Conservation (phyloP, 2,888 invertebrate species). For the Athalia rosae region DNA sequence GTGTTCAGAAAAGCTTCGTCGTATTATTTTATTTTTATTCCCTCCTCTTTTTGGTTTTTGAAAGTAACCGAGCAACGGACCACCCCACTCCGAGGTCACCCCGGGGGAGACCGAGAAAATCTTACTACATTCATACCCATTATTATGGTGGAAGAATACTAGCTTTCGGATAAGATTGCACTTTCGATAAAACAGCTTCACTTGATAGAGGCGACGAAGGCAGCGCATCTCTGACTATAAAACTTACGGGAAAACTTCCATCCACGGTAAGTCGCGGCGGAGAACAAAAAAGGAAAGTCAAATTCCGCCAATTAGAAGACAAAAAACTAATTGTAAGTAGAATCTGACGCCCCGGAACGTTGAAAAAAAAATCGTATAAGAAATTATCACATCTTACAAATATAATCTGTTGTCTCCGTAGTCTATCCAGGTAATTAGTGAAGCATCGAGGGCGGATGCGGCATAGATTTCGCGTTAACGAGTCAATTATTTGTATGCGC, state of each 20-base stretch:
- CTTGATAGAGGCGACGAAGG: not conserved
- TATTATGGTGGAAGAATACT: not conserved
- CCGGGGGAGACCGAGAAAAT: not conserved
- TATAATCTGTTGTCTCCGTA: too few relatives aligned
- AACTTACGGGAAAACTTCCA: conserved; percentile 42
- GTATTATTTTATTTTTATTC: not conserved
- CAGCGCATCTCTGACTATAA: conserved; percentile 44
- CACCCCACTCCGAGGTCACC: not conserved
- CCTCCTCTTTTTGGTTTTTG: not conserved
- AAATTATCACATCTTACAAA: too few relatives aligned
- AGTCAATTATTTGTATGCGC: too few relatives aligned
- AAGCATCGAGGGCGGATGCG: too few relatives aligned
- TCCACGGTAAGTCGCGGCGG: too few relatives aligned
- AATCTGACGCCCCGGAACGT: too few relatives aligned
- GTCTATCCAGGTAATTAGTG: too few relatives aligned
- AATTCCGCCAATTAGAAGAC: too few relatives aligned
- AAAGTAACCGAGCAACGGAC: not conserved
- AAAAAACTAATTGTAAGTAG: too few relatives aligned
- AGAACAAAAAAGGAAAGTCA: too few relatives aligned
- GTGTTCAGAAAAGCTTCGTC: not conserved
- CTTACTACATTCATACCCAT: not conserved
- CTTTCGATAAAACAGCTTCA: conserved; percentile 20
- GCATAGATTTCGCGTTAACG: too few relatives aligned
- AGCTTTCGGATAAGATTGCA: conserved; percentile 22
- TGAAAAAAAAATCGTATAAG: too few relatives aligned